Evolutionary conservation across 2,113 vertebrate genomes (phyloP), one percentile per base, ranked within the genome.

Genomic region (Oenanthe oenanthe): DNA sequence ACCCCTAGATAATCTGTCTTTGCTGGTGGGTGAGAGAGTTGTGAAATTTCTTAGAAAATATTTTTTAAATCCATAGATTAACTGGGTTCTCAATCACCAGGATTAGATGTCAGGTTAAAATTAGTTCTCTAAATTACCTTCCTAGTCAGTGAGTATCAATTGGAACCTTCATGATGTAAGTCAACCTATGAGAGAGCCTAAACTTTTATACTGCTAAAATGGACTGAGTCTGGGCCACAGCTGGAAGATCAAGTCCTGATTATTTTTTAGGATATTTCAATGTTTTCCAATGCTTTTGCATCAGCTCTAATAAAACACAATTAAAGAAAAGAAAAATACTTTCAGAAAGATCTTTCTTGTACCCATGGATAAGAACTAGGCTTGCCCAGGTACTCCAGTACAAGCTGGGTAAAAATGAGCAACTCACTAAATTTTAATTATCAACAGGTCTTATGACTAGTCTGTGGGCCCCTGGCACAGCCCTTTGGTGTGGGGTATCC

Each of bases 81-180:
- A 79, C 24, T 82, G 21, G 14, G 22, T 90, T 92, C 70, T 90
- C 67, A 76, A 36, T 83, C 58, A 57, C 31, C 28, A 80, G 79
- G 51, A 78, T 82, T 79, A 75, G 43, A 57, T 76, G 71, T 65
- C 83, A 83, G 67, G 16, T 67, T 45, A 88, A 85, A 93, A 95
- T 95, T 88, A 92, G 47, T 85, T 85, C 66, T 75, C 71, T 88
- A 79, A 95, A 93, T 68, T 75, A 72, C 53, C 57, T 85, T 85
- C 43, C 54, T 48, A 61, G 66, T 65, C 74, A 75, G 32, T 54
- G 71, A 75, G 48, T 72, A 82, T 82, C 70, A 65, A 10, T 26
- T 51, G 74, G 17, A 21, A 76, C 11, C 29, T 78, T 40, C 36
- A 48, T 11, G 11, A 75, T 89, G 22, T 71, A 43, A 82, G 43